phyloP scores from a whole-genome alignment of 2,888 invertebrate genomes.

The Acanthoscelides obtectus region DNA sequence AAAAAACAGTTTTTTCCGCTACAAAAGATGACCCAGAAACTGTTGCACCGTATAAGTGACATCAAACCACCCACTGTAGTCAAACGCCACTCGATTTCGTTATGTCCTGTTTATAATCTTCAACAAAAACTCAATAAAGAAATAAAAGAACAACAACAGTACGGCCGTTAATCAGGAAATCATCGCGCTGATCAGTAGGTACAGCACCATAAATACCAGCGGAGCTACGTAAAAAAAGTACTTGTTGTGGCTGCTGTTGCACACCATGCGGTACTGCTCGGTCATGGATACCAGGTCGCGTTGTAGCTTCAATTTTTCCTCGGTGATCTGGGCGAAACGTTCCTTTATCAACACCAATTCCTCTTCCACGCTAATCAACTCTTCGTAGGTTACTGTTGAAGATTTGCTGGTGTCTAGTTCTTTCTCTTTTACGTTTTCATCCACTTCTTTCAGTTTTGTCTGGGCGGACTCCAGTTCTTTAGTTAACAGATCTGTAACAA shows the following conservation, averaged over 20 bases:
- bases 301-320: constrained; percentile 58
- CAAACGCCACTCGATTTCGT: neutral
- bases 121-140: constrained; percentile 42
- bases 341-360: constrained; percentile 70
- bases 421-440: constrained; percentile 17
- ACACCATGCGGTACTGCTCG: constrained; percentile 55
- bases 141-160: constrained; percentile 44
- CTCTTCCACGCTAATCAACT: constrained; percentile 63
- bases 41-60: neutral
- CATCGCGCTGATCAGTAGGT: constrained; percentile 57
- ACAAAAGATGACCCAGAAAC: no score
- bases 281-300: constrained; percentile 58
- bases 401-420: constrained; percentile 22
- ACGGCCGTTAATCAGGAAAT: constrained; percentile 61
- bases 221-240: constrained; percentile 57
- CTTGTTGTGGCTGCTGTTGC: constrained; percentile 57
- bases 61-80: neutral
- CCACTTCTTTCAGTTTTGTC: constrained; percentile 13
- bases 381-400: constrained; percentile 40
- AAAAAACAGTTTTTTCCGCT: no score
- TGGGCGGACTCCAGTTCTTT: constrained; percentile 37
- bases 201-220: constrained; percentile 54
- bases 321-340: constrained; percentile 61
- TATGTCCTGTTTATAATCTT: constrained; percentile 39
- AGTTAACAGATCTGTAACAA: constrained; percentile 1